Conservation (phyloP, 2,797 vertebrate species). For the Xiphophorus birchmanni region DNA sequence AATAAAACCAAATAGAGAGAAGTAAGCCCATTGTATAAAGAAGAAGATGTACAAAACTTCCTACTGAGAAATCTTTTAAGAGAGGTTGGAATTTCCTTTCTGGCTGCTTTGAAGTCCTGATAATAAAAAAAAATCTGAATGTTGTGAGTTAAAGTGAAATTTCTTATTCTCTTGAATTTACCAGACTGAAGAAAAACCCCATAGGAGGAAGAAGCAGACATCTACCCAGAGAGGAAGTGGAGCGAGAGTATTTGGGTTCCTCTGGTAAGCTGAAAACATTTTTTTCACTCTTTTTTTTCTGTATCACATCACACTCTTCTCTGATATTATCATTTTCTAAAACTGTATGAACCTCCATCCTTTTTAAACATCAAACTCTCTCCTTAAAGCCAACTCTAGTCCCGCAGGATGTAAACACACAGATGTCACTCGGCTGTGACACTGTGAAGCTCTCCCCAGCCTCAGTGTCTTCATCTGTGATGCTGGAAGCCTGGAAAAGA, state of each 20-base stretch:
- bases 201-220: conserved; percentile 24
- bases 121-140: conserved; percentile 5
- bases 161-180: conserved; percentile 31
- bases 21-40: conserved; percentile 12
- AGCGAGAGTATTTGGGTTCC: conserved; percentile 40
- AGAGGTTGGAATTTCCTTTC: conserved; percentile 19
- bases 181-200: conserved; percentile 56
- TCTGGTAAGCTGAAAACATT: conserved; percentile 67
- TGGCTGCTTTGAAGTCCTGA: conserved; percentile 17
- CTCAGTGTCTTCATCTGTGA: conserved; percentile 55
- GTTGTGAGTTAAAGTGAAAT: conserved; percentile 14
- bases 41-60: conserved; percentile 10
- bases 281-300: conserved; percentile 11
- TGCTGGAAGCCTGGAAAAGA: conserved; percentile 44
- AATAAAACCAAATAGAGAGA: conserved; percentile 31
- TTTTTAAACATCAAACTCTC: conserved; percentile 45
- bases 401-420: conserved; percentile 48
- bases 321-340: conserved; percentile 47
- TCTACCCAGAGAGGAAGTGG: conserved; percentile 24
- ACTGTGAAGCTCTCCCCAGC: conserved; percentile 50
- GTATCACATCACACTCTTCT: conserved; percentile 7
- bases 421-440: conserved; percentile 58
- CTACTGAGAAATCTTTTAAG: conserved; percentile 20
- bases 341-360: conserved; percentile 55
- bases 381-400: conserved; percentile 51